Percentiles rank a stretch among this genome's conserved stretches.
Evolutionary conservation across 2,797 vertebrate genomes (phyloP).

Genomic region (Malacoctenus gilli): DNA sequence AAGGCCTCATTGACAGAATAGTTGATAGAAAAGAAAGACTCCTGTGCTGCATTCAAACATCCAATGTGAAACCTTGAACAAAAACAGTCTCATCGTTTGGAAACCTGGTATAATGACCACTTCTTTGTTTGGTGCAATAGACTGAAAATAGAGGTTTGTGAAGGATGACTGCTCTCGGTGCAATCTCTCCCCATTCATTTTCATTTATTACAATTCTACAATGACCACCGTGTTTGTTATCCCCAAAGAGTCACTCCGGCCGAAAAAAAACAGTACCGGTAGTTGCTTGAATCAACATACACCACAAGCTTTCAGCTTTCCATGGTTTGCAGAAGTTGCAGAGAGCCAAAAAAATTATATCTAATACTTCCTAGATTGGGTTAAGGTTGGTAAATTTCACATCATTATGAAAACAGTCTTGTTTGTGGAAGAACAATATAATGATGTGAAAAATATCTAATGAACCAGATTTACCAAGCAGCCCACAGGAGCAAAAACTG

Average conservation of each 20-base stretch:
- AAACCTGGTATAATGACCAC: neutral
- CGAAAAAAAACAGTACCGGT: conserved; percentile 1
- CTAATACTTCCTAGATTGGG: conserved; percentile 26
- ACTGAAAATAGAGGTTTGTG: conserved; percentile 8
- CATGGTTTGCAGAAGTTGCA: conserved; percentile 47
- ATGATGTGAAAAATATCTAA: conserved; percentile 15
- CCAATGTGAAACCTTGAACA: neutral
- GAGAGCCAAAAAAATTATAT: conserved; percentile 29
- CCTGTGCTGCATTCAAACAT: neutral
- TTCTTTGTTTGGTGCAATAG: neutral
- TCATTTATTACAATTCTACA: conserved; percentile 10
- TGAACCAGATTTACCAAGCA: conserved; percentile 2
- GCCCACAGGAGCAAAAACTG: neutral
- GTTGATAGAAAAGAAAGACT: conserved; percentile 65
- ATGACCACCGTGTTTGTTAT: neutral
- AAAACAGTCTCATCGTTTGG: neutral
- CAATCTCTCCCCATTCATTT: conserved; percentile 6
- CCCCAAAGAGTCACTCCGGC: neutral
- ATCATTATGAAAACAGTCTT: conserved; percentile 53
- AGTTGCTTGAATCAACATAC: conserved; percentile 13
- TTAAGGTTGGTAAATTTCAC: conserved; percentile 28
- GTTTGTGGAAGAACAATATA: conserved; percentile 43
- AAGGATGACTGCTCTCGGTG: conserved; percentile 6
- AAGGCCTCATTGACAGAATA: conserved; percentile 78
- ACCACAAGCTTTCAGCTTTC: conserved; percentile 26